phyloP scores from a whole-genome alignment of 2,113 vertebrate species.

The Ia io region DNA sequence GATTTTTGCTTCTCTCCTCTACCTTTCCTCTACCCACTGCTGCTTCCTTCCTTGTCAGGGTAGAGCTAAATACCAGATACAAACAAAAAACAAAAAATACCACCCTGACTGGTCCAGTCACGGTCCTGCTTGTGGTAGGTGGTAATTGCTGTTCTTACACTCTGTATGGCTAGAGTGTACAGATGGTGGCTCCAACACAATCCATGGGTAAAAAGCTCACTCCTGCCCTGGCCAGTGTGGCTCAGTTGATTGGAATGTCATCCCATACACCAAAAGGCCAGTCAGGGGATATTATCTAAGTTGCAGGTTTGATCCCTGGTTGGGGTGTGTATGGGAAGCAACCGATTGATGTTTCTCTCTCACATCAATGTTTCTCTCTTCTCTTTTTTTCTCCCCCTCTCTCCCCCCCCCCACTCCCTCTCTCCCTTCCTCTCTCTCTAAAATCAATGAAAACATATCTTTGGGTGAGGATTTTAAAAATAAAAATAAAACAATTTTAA shows the following conservation, averaged over 20 bases:
- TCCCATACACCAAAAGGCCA: neutral
- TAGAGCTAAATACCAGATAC: neutral
- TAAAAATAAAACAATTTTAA: neutral
- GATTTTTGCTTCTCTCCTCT: too few species aligned
- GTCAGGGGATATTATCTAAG: too few species aligned
- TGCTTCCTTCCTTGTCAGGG: neutral
- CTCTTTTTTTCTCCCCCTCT: neutral
- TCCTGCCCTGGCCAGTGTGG: neutral
- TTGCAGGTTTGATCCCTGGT: neutral
- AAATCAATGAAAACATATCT: neutral
- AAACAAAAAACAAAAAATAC: neutral
- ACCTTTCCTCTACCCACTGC: neutral
- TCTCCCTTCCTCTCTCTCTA: neutral
- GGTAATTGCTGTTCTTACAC: neutral
- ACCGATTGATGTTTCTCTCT: neutral
- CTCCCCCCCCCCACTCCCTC: too few species aligned
- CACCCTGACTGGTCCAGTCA: neutral
- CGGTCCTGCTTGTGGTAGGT: neutral
- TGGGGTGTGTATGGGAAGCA: neutral
- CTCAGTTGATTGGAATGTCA: neutral
- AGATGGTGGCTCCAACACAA: neutral
- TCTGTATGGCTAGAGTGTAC: neutral
- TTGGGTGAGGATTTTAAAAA: neutral
- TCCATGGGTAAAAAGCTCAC: neutral
- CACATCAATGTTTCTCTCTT: neutral